These are phyloP conservation scores for Naso thynnoides DNA, from an alignment of 2,797 vertebrate genomes.

Conservation along the genomic window DNA sequence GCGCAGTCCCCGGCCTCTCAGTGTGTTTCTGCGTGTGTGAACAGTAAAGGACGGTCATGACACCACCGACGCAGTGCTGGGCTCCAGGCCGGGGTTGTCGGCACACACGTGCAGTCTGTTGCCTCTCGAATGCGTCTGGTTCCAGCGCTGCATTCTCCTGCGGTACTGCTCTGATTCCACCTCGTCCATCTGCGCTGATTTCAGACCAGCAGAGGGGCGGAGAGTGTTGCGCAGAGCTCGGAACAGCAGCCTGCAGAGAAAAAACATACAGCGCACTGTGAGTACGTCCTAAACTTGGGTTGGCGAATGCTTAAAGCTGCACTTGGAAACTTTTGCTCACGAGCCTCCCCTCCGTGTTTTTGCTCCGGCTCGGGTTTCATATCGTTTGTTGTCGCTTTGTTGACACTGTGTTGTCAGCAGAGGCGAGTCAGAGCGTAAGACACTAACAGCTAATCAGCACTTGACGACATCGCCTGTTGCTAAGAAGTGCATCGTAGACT, in stretches of 20 bases:
- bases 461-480: too few relatives aligned
- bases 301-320: too few relatives aligned
- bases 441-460: too few relatives aligned
- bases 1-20: not conserved
- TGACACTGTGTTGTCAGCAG: too few relatives aligned
- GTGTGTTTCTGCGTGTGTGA: not conserved
- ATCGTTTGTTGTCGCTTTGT: too few relatives aligned
- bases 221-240: slow-evolving; percentile 84
- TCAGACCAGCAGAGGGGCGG: slow-evolving; percentile 75
- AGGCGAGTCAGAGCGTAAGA: too few relatives aligned
- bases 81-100: slow-evolving; percentile 49
- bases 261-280: not conserved
- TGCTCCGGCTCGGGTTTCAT: too few relatives aligned
- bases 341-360: too few relatives aligned
- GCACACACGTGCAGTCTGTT: slow-evolving; percentile 22
- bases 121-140: slow-evolving; percentile 31
- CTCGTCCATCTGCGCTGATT: slow-evolving; percentile 76
- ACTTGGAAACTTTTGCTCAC: too few relatives aligned
- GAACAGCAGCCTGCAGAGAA: slow-evolving; percentile 83
- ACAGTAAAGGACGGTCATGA: slow-evolving; percentile 45
- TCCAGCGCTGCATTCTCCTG: slow-evolving; percentile 76
- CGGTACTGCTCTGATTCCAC: slow-evolving; percentile 56
- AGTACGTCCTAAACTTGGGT: too few relatives aligned
- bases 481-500: too few relatives aligned
- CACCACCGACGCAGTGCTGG: slow-evolving; percentile 32